Base-by-base conservation (phyloP, 2,888 invertebrate species). In the Chironomus tentans region DNA sequence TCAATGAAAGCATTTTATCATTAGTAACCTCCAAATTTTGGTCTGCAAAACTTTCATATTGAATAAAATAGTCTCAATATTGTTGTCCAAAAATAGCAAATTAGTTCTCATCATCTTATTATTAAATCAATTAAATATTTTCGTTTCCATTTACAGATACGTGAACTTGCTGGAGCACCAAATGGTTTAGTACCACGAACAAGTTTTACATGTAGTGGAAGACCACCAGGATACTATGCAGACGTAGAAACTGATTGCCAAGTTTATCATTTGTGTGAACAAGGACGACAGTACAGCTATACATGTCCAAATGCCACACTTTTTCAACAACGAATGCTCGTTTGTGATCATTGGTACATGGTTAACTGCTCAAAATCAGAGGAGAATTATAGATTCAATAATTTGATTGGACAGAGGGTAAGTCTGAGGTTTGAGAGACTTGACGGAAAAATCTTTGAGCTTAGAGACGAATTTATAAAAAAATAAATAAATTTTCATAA, bases 281-380 rank as follows among this genome's bases (percentile, higher is more conserved):
- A 91, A 65, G 92, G 91, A 0, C 85, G 91, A 0, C 90, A 91
- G 85, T 92, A 91, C 84, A 91, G 89, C 83, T 92, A 92, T 83
- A 86, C 89, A 24, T 92, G 92, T 79, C 92, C 92, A 28, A 91
- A 92, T 83, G 91, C 91, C 62, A 92, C 92, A 6, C 87, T 92
- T 73, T 92, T 92, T 85, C 92, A 92, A 82, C 92, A 92, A 82
- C 85, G 92, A 69, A 92, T 92, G 91, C 86, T 92, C 78, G 89
- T 92, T 81, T 92, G 92, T 81, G 92, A 92, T 83, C 92, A 92
- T 82, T 84, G 84, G 92, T 92, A 92, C 82, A 91, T 92, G 91
- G 92, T 92, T 77, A 91, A 92, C 83, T 92, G 92, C 80, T 89
- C 90, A 79, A 87, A 87, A 82, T 88, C 91, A 0, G 89, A 90